A percentile compares a stretch with the other conserved stretches of the same genome.
Evolutionary conservation across 2,797 vertebrate genomes (phyloP).

Genomic region (Aulostomus chinensis): DNA sequence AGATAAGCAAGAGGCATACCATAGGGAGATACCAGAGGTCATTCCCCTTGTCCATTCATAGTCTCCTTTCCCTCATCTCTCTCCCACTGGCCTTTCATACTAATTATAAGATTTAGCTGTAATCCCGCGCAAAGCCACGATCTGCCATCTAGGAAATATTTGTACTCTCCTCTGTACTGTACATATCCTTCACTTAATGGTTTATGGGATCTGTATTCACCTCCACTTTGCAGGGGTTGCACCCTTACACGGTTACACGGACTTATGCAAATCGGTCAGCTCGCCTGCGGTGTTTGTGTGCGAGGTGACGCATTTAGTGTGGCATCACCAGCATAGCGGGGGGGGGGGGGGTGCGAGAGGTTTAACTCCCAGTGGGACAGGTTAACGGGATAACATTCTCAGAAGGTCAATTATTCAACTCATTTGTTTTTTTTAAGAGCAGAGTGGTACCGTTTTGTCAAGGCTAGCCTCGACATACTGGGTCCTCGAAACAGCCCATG

Average conservation of each 20-base stretch:
- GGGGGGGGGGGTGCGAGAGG: slow-evolving; percentile 37
- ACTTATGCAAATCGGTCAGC: slow-evolving; percentile 69
- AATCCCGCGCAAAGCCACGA: slow-evolving; percentile 73
- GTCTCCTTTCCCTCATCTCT: slow-evolving; percentile 49
- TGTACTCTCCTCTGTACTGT: slow-evolving; percentile 48
- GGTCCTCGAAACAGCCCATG: slow-evolving; percentile 36
- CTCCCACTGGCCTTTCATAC: slow-evolving; percentile 72
- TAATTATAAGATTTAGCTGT: slow-evolving; percentile 80
- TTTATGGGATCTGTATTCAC: slow-evolving; percentile 48
- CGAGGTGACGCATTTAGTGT: slow-evolving; percentile 37
- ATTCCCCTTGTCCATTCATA: slow-evolving; percentile 69
- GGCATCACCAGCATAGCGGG: slow-evolving; percentile 49
- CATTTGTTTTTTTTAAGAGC: slow-evolving; percentile 65
- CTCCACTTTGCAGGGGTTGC: slow-evolving; percentile 57
- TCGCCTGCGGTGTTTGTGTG: slow-evolving; percentile 60
- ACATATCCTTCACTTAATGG: slow-evolving; percentile 48
- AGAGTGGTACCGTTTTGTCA: slow-evolving; percentile 44
- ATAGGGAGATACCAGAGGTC: slow-evolving; percentile 69
- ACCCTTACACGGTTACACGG: slow-evolving; percentile 48
- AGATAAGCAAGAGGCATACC: slow-evolving; percentile 73
- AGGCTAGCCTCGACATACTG: slow-evolving; percentile 57
- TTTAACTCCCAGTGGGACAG: slow-evolving; percentile 74
- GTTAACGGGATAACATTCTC: slow-evolving; percentile 66
- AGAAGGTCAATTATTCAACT: slow-evolving; percentile 73
- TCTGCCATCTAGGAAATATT: slow-evolving; percentile 58